Base-by-base conservation (phyloP, 2,888 invertebrate genomes). In the Pristionchus entomophagus region DNA sequence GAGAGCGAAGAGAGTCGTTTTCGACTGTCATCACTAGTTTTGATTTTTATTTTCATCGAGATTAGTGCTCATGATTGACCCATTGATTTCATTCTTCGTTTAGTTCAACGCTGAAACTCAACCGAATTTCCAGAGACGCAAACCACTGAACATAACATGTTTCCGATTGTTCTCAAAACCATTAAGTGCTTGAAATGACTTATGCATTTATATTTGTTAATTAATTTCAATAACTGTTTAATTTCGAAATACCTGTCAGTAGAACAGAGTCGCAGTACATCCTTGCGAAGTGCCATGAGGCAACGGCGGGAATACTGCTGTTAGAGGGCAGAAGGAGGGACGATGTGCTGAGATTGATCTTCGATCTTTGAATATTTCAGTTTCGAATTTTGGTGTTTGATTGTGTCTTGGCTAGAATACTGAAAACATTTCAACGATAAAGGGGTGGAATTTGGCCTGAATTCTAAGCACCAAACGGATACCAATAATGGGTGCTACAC, bases 211-310 rank as follows among this genome's bases (percentile, higher is more conserved):
- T 59, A 59, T 59, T 12, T 59, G 8, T 59, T 22, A 59, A 12
- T 59, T 14, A 45, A 45, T 12, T 26, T 59, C 59, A 26, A 26
- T 22, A 26, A 22, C 22, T 45, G 45, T 45, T 45, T 41, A n/a
- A 10, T 22, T 38, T 69, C 32, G 14, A 22, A 5, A 5, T 81
- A 82, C 82, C 82, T n/a, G 82, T 59, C 0, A 82, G 26, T 22
- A 82, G 59, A 5, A 82, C 59, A 3, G 82, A 59, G 35, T 82
- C 82, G 41, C 82, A 82, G 59, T 82, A 59, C 26, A 29, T 32
- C 1, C 59, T 22, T n/a, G 56, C 59, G 17, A 82, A 82, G 14
- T 82, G 56, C 82, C 82, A 82, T 4, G 29, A 26, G 0, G 56
- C 59, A 2, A 59, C 59, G 19, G 82, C n/a, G 6, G 82, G 82